Base-by-base conservation (phyloP, 2,113 vertebrate species). In the Solea senegalensis region DNA sequence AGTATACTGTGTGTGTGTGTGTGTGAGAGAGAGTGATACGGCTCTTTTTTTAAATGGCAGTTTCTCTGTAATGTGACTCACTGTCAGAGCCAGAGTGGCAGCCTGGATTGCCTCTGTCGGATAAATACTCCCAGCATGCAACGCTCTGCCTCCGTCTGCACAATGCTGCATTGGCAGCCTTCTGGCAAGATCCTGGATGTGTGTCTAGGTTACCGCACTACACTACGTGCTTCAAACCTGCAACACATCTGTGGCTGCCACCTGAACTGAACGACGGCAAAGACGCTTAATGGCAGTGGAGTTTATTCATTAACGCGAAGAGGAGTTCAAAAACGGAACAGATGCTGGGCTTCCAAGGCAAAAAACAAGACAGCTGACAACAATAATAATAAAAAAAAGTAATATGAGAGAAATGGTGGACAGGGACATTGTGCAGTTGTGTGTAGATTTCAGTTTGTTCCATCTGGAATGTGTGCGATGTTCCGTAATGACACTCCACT, bases 111-210 rank as follows among this genome's bases (percentile, higher is more conserved):
- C 84, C 81, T 86, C 86, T 89, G 84, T 87, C 66, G 66, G 81
- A 89, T 89, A 88, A 91, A 88, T 75, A 87, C 86, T 91, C 88
- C 86, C 90, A 93, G 87, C 87, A 92, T 91, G 89, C 88, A 90
- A 57, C 85, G 89, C 89, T 85, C 80, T 85, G 59, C 85, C 85
- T 84, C 83, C 78, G 82, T 83, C 86, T 82, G 77, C 73, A 81
- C 82, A 83, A 74, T 90, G 86, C 90, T 90, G 83, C 84, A 89
- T 84, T 83, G 76, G 85, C 87, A 89, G 85, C 81, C 79, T 88
- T 76, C 81, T 88, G 84, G 81, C 72, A 88, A 72, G 73, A 85
- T 88, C 82, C 66, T 74, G 85, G 87, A 21, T 21, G 21, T 77
- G 86, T 81, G 84, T 86, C 82, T 86, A 66, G 15, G 84, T 83